Evolutionary conservation across 2,797 vertebrate species (phyloP).

Genomic region (Pseudochaenichthys georgianus): DNA sequence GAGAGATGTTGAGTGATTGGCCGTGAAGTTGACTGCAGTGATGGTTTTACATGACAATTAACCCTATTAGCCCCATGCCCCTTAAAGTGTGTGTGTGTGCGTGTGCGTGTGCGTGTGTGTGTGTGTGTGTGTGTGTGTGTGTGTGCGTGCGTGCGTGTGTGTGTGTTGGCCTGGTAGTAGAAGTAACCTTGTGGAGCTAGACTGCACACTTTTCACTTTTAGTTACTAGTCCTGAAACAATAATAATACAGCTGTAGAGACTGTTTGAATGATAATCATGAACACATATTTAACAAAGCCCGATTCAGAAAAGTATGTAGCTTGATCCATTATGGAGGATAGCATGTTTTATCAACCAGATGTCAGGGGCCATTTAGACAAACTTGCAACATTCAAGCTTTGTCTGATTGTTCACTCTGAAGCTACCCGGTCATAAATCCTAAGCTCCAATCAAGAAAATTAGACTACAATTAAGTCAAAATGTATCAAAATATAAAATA

Average conservation of each 20-base stretch:
- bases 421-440: no score
- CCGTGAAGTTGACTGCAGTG: slow-evolving; percentile 91
- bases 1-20: slow-evolving; percentile 75
- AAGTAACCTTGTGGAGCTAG: background rate
- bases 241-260: background rate
- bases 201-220: background rate
- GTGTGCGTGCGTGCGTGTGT: slow-evolving; percentile 16
- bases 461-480: background rate
- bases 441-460: background rate
- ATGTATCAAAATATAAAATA: background rate
- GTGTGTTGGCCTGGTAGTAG: background rate
- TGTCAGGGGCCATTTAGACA: background rate
- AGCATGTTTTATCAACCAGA: background rate
- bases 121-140: background rate
- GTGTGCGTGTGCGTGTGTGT: slow-evolving; percentile 14
- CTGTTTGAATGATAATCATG: background rate
- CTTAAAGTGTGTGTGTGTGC: slow-evolving; percentile 36
- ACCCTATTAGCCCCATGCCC: slow-evolving; percentile 93
- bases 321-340: background rate
- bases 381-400: background rate
- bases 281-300: background rate
- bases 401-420: background rate
- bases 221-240: background rate
- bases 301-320: background rate
- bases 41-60: slow-evolving; percentile 98